phyloP scores from a whole-genome alignment of 2,797 vertebrate species.

The Anguilla megastoma region DNA sequence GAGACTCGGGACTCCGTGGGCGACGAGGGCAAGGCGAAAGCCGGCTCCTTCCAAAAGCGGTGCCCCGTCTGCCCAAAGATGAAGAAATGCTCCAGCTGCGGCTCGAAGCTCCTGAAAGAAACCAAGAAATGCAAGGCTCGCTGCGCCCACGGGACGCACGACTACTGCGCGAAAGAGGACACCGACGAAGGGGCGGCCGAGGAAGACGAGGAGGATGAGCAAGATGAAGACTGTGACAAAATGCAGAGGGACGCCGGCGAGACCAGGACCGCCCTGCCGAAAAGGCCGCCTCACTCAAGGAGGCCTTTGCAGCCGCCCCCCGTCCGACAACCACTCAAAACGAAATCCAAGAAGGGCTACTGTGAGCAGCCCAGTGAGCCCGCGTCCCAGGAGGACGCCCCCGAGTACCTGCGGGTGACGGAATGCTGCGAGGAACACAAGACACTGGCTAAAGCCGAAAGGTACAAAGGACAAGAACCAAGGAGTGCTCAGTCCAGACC shows the following conservation, averaged over 20 bases:
- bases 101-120: conserved; percentile 59
- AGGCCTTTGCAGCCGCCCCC: conserved; percentile 32
- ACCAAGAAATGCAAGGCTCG: conserved; percentile 48
- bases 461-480: conserved; percentile 41
- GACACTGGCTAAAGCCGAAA: conserved; percentile 17
- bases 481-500: conserved; percentile 56
- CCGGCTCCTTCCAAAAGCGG: not conserved
- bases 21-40: conserved; percentile 31
- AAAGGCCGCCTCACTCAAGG: conserved; percentile 7
- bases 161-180: conserved; percentile 53
- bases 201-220: conserved; percentile 42
- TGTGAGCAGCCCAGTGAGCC: conserved; percentile 37
- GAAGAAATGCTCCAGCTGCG: conserved; percentile 66
- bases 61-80: conserved; percentile 55
- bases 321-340: conserved; percentile 48
- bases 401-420: not conserved
- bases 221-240: conserved; percentile 46
- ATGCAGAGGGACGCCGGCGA: conserved; percentile 54
- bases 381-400: conserved; percentile 38
- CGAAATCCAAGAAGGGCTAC: conserved; percentile 53
- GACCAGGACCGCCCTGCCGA: conserved; percentile 48
- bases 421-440: conserved; percentile 44
- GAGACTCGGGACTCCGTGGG: conserved; percentile 27
- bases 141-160: conserved; percentile 46
- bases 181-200: conserved; percentile 61